Base-by-base conservation (phyloP, 1,140 invertebrate genomes). In the Pygmarrhopalites habei region DNA sequence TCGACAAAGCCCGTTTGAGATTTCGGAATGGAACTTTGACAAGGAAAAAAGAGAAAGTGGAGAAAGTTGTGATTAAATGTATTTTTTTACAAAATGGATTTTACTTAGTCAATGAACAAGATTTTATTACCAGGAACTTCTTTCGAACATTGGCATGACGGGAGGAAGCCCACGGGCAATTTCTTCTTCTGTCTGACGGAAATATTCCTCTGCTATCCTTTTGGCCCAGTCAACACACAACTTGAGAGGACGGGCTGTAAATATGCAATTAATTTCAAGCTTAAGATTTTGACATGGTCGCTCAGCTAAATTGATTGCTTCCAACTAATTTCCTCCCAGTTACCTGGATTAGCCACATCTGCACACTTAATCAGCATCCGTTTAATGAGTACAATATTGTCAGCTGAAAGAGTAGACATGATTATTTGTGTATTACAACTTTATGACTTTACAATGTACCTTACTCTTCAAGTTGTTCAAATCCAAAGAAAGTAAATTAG, bases 291-390 rank as follows among this genome's bases (percentile, higher is more conserved):
- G n/a, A n/a, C n/a, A n/a, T n/a, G n/a, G n/a, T n/a, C n/a, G n/a
- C n/a, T n/a, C n/a, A n/a, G n/a, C n/a, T n/a, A n/a, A n/a, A n/a
- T n/a, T n/a, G n/a, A n/a, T n/a, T 1, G 89, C 87, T n/a, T n/a
- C n/a, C n/a, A n/a, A n/a, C n/a, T n/a, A n/a, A n/a, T n/a, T n/a
- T n/a, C n/a, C n/a, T n/a, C n/a, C n/a, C n/a, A n/a, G n/a, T n/a
- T n/a, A n/a, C n/a, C n/a, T 0, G 93, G 92, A 79, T 98, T 98
- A 17, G 90, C 93, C 1, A 98, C 90, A 77, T 98, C 94, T 0
- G 93, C 90, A 79, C 93, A 96, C 78, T 98, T 98, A 72, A 98
- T 97, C 78, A 97, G 85, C 90, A 97, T 96, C 64, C 93, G 81
- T 72, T 91, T 91, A 15, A 94, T 82, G 1, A 94, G 77, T 21